Evolutionary conservation across 2,113 vertebrate genomes (phyloP), one percentile per base, ranked within the genome.

Genomic region (Aspidoscelis tigris): DNA sequence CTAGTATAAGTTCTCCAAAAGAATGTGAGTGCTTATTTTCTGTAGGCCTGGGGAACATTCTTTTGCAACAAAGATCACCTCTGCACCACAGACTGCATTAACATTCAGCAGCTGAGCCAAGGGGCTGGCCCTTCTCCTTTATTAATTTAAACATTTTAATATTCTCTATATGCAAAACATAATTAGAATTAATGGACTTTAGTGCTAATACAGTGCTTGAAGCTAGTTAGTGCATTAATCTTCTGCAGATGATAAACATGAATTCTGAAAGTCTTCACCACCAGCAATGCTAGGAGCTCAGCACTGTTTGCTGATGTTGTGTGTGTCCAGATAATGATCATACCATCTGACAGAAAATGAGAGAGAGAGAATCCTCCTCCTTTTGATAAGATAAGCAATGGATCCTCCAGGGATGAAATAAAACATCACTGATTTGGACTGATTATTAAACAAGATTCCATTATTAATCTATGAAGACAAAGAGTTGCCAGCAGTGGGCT

Each of bases 61-160:
- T 89, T 53, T 79, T 22, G 10, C 79, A 70, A 80, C 83, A 84
- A 18, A 82, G 79, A 87, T 92, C 91, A 89, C 73, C 80, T 72
- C 84, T 79, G 43, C 80, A 88, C 33, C 66, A 58, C 24, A 85
- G 86, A 72, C 10, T 65, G 2, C 20, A 92, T 91, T 92, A 89
- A 83, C 74, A 92, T 89, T 84, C 87, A 86, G 21, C 86, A 94
- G 76, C 24, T 83, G n/a, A 89, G 88, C 85, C 75, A 89, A 87
- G 65, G 85, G 82, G 64, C 81, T 89, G 66, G 65, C 47, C 14
- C 20, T 85, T 88, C 81, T 92, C 70, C 81, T 92, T 94, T 86
- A 92, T 90, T 90, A 93, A 92, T 89, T 84, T 95, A 94, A 93
- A 91, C 68, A 92, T 90, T 87, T 92, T 92, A 92, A 91, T 91